Percentiles rank a stretch among this genome's conserved stretches.
These are phyloP conservation scores for Gobiocypris rarus DNA, from an alignment of 2,113 vertebrate genomes.

Conservation along the genomic window DNA sequence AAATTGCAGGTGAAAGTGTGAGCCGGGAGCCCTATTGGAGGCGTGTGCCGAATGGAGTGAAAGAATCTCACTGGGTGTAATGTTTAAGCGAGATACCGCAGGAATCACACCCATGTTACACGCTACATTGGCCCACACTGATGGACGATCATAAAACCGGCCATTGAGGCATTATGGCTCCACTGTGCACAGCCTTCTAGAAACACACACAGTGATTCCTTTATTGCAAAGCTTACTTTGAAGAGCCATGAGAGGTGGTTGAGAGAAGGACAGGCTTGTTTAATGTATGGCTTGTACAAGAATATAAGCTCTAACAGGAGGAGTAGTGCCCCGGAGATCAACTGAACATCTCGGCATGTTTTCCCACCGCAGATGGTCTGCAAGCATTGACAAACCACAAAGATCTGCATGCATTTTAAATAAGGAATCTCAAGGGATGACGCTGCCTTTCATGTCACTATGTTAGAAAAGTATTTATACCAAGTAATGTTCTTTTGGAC, in stretches of 20 bases:
- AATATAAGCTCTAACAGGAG: constrained; percentile 17
- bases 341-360: constrained; percentile 28
- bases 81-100: constrained; percentile 47
- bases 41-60: not conserved
- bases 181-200: not conserved
- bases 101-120: constrained; percentile 52
- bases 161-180: constrained; percentile 45
- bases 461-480: not conserved
- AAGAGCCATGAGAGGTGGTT: not conserved
- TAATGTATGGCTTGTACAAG: constrained; percentile 40
- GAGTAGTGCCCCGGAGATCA: not conserved
- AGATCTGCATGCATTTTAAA: constrained; percentile 37
- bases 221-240: constrained; percentile 13
- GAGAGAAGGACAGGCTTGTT: constrained; percentile 17
- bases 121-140: constrained; percentile 49
- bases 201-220: constrained; percentile 20
- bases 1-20: constrained; percentile 16
- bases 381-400: constrained; percentile 42
- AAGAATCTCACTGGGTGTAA: constrained; percentile 1
- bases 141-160: constrained; percentile 44
- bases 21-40: constrained; percentile 16
- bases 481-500: not conserved
- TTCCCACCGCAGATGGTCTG: constrained; percentile 36
- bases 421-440: constrained; percentile 32
- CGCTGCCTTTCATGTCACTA: not conserved